These are phyloP conservation scores for Rhyacophila brunnea DNA, from an alignment of 1,140 invertebrate genomes.

Conservation along the genomic window DNA sequence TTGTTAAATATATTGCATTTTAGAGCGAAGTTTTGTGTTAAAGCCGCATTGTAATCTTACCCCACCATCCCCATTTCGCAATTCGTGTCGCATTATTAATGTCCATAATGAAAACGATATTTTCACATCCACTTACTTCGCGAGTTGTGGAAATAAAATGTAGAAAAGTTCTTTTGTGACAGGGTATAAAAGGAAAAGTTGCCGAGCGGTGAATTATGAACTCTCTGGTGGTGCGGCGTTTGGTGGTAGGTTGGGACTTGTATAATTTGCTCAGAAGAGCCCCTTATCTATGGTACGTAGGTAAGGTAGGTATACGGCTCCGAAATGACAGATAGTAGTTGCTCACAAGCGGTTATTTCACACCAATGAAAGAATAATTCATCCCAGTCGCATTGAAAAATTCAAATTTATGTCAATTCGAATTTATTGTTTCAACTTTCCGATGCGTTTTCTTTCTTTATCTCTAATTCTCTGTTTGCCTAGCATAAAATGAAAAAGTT, in stretches of 20 bases:
- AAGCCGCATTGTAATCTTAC: too few relatives aligned
- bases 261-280: slow-evolving; percentile 2
- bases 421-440: neutral
- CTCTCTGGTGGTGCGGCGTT: slow-evolving; percentile 4
- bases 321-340: neutral
- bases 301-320: too few relatives aligned
- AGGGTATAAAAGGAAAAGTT: slow-evolving; percentile 11
- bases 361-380: neutral
- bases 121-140: slow-evolving; percentile 9
- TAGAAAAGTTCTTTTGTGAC: neutral
- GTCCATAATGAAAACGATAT: slow-evolving; percentile 21
- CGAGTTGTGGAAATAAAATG: slow-evolving; percentile 9
- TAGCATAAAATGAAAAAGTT: too few relatives aligned
- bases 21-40: too few relatives aligned
- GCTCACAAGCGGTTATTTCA: neutral
- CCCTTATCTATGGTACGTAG: neutral
- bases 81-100: neutral
- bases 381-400: neutral
- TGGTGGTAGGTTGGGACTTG: neutral
- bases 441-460: too few relatives aligned
- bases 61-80: neutral
- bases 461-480: too few relatives aligned
- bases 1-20: too few relatives aligned
- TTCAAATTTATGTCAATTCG: slow-evolving; percentile 1
- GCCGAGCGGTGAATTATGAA: slow-evolving; percentile 10